Conservation (phyloP, 1,140 invertebrate genomes). For the Nymphalis io region DNA sequence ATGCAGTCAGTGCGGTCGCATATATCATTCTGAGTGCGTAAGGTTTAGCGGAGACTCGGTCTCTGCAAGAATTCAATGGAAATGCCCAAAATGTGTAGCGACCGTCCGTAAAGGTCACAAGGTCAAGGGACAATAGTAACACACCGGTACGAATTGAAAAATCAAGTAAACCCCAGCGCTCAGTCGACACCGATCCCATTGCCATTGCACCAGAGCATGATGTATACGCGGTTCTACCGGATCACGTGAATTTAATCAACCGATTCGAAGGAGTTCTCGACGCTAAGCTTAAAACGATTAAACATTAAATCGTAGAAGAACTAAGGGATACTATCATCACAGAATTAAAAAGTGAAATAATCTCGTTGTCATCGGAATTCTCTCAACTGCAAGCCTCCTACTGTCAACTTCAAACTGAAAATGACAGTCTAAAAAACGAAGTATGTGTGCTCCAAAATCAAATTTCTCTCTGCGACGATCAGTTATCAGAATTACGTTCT, state of each 20-base stretch:
- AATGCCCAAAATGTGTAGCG: slow-evolving; percentile 5
- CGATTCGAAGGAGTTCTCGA: slow-evolving; percentile 25
- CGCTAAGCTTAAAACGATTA: slow-evolving; percentile 20
- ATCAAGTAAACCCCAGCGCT: neutral
- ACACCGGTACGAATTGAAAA: neutral
- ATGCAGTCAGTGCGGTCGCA: neutral
- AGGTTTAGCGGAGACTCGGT: slow-evolving; percentile 5
- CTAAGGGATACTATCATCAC: slow-evolving; percentile 2
- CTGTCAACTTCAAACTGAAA: slow-evolving; percentile 17
- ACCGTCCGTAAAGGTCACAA: too few species aligned
- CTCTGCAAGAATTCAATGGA: slow-evolving; percentile 13
- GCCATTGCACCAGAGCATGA: neutral
- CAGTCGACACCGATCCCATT: neutral
- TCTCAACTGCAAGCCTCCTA: slow-evolving; percentile 14
- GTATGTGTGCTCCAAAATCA: slow-evolving; percentile 8
- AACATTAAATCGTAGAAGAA: slow-evolving; percentile 23
- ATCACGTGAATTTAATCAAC: slow-evolving; percentile 4
- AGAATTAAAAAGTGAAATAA: slow-evolving; percentile 25
- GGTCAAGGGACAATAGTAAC: neutral
- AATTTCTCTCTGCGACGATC: neutral
- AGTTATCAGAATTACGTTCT: slow-evolving; percentile 12
- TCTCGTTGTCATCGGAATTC: slow-evolving; percentile 4
- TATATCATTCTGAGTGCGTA: slow-evolving; percentile 26
- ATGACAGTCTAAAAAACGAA: slow-evolving; percentile 22
- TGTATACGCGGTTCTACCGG: neutral